phyloP scores from a whole-genome alignment of 2,888 invertebrate genomes.

The Drosophila birchii region DNA sequence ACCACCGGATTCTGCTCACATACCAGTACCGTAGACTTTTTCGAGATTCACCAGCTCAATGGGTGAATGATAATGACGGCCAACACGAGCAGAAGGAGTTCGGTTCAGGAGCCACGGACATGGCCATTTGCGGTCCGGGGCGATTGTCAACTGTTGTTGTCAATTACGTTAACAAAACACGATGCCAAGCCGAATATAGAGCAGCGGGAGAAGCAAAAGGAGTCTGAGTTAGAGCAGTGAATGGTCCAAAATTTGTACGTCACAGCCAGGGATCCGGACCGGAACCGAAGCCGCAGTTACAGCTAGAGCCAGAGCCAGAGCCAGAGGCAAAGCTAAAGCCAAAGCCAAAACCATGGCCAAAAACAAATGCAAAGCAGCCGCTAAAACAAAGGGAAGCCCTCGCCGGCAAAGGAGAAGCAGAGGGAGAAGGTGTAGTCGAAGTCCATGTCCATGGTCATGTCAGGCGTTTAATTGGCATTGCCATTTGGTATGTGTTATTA shows the following conservation, averaged over 20 bases:
- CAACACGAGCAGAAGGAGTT: conserved; percentile 28
- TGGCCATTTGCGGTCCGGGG: conserved; percentile 54
- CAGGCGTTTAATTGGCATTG: conserved; percentile 72
- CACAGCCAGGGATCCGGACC: conserved; percentile 41
- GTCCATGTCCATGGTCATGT: conserved; percentile 34
- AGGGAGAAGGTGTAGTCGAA: conserved; percentile 1
- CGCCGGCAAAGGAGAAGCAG: conserved; percentile 8
- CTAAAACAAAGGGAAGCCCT: conserved; percentile 43
- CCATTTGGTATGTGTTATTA: conserved; percentile 63
- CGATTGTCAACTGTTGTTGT: conserved; percentile 78
- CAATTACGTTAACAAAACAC: conserved; percentile 77
- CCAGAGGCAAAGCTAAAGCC: not conserved
- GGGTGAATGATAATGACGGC: conserved; percentile 72
- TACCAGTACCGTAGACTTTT: conserved; percentile 10
- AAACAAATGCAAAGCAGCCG: conserved; percentile 52
- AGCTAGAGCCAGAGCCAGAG: conserved; percentile 1
- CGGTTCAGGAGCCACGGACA: conserved; percentile 36
- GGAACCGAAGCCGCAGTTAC: conserved; percentile 30
- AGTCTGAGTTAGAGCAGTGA: conserved; percentile 13
- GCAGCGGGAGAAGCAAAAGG: conserved; percentile 49
- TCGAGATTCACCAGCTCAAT: conserved; percentile 21
- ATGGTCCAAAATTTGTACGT: conserved; percentile 51
- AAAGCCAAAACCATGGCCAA: conserved; percentile 35
- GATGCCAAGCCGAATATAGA: conserved; percentile 59
- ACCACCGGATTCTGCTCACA: conserved; percentile 11